A percentile compares a stretch with the other conserved stretches of the same genome.
Conservation (phyloP, 2,113 vertebrate species). For the Stigmatopora argus region DNA sequence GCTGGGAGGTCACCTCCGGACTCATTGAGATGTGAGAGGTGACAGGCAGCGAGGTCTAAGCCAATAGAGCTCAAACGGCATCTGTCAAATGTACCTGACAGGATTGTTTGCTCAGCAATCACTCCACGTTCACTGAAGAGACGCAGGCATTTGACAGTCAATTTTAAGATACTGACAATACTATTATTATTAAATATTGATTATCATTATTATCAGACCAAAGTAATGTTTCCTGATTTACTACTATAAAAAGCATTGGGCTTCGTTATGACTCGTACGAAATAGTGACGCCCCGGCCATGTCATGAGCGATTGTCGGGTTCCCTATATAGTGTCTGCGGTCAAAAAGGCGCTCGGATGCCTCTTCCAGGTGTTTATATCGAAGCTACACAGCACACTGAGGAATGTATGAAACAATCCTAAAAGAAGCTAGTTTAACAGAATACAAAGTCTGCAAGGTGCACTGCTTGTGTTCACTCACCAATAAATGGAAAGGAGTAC, state of each 20-base stretch:
- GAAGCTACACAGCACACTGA: neutral
- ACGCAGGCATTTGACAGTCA: conserved; percentile 21
- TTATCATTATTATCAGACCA: neutral
- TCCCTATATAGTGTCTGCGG: too few relatives aligned
- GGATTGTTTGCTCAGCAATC: conserved; percentile 72
- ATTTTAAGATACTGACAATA: neutral
- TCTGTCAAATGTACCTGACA: conserved; percentile 67
- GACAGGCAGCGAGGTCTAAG: conserved; percentile 70
- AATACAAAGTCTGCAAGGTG: neutral
- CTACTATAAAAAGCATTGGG: too few relatives aligned
- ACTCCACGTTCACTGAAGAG: conserved; percentile 46
- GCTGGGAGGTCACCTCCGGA: conserved; percentile 68
- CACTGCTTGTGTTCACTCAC: conserved; percentile 7
- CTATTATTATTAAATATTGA: neutral
- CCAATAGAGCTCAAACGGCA: conserved; percentile 70
- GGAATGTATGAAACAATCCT: neutral
- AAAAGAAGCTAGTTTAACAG: neutral
- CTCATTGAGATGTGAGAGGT: conserved; percentile 73
- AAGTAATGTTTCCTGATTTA: neutral
- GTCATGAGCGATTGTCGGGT: too few relatives aligned
- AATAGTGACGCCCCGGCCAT: too few relatives aligned
- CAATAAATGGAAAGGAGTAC: conserved; percentile 28
- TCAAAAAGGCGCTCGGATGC: too few relatives aligned
- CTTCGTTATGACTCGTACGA: too few relatives aligned
- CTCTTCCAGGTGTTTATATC: neutral